Evolutionary conservation across 2,888 invertebrate species (phyloP).

Genomic region (Odontocolon sp.): DNA sequence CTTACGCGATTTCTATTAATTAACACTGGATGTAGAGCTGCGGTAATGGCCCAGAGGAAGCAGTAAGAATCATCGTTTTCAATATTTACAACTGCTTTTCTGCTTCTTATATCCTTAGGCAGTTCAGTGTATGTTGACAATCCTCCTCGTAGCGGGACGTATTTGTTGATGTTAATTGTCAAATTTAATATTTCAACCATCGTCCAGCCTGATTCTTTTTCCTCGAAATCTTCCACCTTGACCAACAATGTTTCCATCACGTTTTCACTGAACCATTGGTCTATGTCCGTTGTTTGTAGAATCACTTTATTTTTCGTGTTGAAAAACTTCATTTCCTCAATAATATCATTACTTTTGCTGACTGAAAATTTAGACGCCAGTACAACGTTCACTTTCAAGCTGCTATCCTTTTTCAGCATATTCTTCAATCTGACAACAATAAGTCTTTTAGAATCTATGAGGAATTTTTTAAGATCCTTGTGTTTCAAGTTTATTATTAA

Average conservation of each 20-base stretch:
- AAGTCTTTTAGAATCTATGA: slow-evolving; percentile 22
- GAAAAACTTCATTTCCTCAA: slow-evolving; percentile 37
- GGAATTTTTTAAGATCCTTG: slow-evolving; percentile 28
- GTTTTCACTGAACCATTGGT: slow-evolving; percentile 6
- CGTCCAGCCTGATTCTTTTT: slow-evolving; percentile 58
- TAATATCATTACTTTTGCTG: slow-evolving; percentile 7
- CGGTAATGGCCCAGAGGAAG: slow-evolving; percentile 61
- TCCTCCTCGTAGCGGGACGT: slow-evolving; percentile 53
- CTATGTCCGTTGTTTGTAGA: not conserved
- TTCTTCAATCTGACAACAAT: slow-evolving; percentile 23
- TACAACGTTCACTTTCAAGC: slow-evolving; percentile 41
- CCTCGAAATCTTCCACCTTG: slow-evolving; percentile 59
- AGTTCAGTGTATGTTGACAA: slow-evolving; percentile 51
- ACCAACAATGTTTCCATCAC: not conserved
- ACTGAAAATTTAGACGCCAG: slow-evolving; percentile 24
- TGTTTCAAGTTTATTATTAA: slow-evolving; percentile 36
- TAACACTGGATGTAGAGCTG: slow-evolving; percentile 55
- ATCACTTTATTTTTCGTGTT: slow-evolving; percentile 24
- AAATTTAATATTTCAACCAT: slow-evolving; percentile 59
- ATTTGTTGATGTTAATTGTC: slow-evolving; percentile 60
- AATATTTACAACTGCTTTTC: slow-evolving; percentile 63
- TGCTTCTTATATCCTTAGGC: slow-evolving; percentile 57
- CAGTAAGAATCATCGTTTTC: slow-evolving; percentile 61
- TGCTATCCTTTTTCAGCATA: slow-evolving; percentile 17
- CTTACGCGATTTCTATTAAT: slow-evolving; percentile 16